A percentile compares a stretch with the other conserved stretches of the same genome.
These are phyloP conservation scores for Euphonia xanthogaster DNA, from an alignment of 2,797 vertebrate species.

Conservation along the genomic window DNA sequence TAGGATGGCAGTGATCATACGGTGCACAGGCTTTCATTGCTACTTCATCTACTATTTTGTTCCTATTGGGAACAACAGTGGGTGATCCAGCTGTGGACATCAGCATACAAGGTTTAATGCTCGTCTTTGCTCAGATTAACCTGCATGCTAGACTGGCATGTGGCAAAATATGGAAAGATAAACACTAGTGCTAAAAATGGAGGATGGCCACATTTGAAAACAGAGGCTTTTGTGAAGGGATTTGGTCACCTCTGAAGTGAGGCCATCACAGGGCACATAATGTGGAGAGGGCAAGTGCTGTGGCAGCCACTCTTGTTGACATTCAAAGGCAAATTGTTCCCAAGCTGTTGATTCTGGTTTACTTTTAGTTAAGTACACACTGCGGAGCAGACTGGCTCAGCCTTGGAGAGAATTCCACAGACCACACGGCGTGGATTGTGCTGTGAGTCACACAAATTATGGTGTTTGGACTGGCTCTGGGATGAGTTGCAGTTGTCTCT, in stretches of 20 bases:
- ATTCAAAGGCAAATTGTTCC: not conserved
- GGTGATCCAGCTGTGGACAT: not conserved
- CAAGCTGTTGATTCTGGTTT: not conserved
- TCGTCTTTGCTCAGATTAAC: not conserved
- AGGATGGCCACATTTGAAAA: not conserved
- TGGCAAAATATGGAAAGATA: not conserved
- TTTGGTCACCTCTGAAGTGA: not conserved
- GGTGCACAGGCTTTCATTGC: not conserved
- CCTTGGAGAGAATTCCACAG: not conserved
- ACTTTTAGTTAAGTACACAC: conserved; percentile 18
- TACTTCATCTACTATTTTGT: not conserved
- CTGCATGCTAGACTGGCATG: not conserved
- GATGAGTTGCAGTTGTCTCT: not conserved
- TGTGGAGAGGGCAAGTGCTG: not conserved
- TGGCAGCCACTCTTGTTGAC: not conserved
- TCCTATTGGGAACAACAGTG: not conserved
- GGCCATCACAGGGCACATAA: not conserved
- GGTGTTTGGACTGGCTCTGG: not conserved
- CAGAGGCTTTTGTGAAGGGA: not conserved
- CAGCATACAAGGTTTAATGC: not conserved
- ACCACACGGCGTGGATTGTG: not conserved
- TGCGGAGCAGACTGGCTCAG: not conserved
- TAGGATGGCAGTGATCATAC: not conserved
- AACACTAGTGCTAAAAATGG: not conserved
- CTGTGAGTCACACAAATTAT: not conserved